Evolutionary conservation across 1,140 invertebrate genomes (phyloP).

Genomic region (Zophobas atratus): DNA sequence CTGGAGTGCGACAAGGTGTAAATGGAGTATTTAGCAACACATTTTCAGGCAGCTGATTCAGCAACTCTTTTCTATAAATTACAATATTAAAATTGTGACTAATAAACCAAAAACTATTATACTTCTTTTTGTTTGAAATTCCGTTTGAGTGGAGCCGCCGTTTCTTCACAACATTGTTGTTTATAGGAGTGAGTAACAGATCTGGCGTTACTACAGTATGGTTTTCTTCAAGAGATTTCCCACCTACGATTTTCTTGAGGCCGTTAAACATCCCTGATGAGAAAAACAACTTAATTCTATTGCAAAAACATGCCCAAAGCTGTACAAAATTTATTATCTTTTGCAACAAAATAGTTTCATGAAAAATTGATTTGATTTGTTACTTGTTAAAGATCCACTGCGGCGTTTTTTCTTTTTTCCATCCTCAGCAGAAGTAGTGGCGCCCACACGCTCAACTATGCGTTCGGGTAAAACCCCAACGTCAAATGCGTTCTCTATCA

Average conservation of each 20-base stretch:
- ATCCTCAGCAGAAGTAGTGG: conserved; percentile 61
- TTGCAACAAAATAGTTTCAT: conserved; percentile 13
- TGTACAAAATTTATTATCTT: conserved; percentile 13
- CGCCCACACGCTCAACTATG: conserved; percentile 68
- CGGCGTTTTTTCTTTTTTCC: conserved; percentile 81
- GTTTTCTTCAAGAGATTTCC: conserved; percentile 70
- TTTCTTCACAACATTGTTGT: conserved; percentile 74
- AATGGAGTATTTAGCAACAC: conserved; percentile 62
- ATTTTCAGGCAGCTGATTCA: conserved; percentile 61
- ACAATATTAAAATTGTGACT: background rate
- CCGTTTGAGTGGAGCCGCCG: conserved; percentile 71
- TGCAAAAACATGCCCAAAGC: background rate
- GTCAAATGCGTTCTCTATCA: conserved; percentile 82
- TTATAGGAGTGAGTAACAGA: conserved; percentile 68
- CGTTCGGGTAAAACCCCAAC: conserved; percentile 81
- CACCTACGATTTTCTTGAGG: conserved; percentile 82
- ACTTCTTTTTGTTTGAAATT: conserved; percentile 73
- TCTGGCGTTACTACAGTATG: conserved; percentile 62
- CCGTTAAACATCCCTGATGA: conserved; percentile 81
- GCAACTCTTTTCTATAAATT: conserved; percentile 60
- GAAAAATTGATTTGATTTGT: conserved; percentile 48
- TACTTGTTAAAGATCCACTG: conserved; percentile 88
- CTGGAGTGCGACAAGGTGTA: conserved; percentile 60
- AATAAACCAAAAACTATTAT: conserved; percentile 56
- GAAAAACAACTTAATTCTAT: conserved; percentile 2